Evolutionary conservation across 2,113 vertebrate species (phyloP).

Genomic region (Notiomystis cincta): DNA sequence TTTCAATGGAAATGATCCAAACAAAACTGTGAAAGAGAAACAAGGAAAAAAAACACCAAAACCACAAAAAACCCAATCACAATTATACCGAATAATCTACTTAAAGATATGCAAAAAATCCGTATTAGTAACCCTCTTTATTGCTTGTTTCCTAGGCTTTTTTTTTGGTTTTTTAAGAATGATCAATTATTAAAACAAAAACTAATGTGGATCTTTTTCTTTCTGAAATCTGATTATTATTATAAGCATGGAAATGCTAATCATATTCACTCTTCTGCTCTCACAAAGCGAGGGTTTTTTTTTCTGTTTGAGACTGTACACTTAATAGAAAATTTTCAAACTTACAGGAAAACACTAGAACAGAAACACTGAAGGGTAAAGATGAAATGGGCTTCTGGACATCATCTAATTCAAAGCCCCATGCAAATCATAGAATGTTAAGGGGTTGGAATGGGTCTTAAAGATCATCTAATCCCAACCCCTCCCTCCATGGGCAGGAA

Average conservation of each 20-base stretch:
- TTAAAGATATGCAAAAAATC: neutral
- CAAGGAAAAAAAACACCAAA: neutral
- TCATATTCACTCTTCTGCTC: neutral
- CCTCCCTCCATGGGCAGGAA: no score
- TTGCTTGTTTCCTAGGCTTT: no score
- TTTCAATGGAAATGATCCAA: neutral
- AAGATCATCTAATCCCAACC: neutral
- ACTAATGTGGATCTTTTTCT: neutral
- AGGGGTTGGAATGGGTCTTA: neutral
- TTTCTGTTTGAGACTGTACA: neutral
- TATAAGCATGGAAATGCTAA: neutral
- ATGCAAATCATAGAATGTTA: neutral
- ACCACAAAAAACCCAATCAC: neutral
- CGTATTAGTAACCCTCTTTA: neutral
- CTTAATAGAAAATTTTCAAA: neutral
- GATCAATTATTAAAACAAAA: neutral
- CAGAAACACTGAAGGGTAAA: neutral
- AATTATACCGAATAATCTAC: neutral
- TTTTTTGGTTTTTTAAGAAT: neutral
- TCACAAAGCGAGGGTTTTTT: neutral
- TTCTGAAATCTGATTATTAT: neutral
- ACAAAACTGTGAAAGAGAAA: neutral
- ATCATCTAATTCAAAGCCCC: neutral
- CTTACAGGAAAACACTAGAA: neutral
- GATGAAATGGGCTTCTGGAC: neutral